These are phyloP conservation scores for Horisme vitalbata DNA, from an alignment of 2,888 invertebrate species.

Conservation along the genomic window DNA sequence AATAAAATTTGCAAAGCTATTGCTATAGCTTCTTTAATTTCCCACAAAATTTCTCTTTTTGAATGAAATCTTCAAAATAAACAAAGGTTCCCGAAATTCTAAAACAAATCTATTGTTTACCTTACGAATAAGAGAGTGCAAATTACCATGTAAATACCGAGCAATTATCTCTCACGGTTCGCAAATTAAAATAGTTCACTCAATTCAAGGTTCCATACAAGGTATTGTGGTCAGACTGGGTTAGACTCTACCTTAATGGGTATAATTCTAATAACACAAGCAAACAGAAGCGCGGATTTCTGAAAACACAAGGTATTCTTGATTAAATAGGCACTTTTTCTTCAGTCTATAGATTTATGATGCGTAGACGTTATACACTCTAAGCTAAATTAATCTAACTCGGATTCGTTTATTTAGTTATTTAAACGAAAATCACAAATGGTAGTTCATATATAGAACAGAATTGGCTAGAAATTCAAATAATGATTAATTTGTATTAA, in stretches of 20 bases:
- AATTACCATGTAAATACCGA: conserved; percentile 23
- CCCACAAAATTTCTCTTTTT: conserved; percentile 15
- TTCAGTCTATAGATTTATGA: no score
- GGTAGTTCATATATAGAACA: no score
- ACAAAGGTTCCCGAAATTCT: conserved; percentile 12
- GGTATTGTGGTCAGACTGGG: conserved; percentile 51
- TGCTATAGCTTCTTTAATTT: no score
- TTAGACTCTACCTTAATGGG: background rate
- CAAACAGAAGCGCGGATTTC: conserved; percentile 11
- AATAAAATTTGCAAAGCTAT: no score
- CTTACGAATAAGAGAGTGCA: conserved; percentile 8
- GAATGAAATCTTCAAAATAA: background rate
- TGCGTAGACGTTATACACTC: no score
- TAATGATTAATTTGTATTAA: no score
- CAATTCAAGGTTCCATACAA: conserved; percentile 52
- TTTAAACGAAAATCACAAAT: no score
- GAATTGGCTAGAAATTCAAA: no score
- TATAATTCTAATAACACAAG: background rate
- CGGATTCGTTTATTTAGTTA: no score
- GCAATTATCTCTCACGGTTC: conserved; percentile 13
- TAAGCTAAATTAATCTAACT: no score
- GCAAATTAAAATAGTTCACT: conserved; percentile 30
- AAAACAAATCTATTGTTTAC: conserved; percentile 13
- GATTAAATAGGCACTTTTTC: no score
- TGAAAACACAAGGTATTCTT: no score